Percentiles rank a stretch among this genome's conserved stretches.
Conservation (phyloP, 1,140 invertebrate genomes). For the Cotesia vestalis region DNA sequence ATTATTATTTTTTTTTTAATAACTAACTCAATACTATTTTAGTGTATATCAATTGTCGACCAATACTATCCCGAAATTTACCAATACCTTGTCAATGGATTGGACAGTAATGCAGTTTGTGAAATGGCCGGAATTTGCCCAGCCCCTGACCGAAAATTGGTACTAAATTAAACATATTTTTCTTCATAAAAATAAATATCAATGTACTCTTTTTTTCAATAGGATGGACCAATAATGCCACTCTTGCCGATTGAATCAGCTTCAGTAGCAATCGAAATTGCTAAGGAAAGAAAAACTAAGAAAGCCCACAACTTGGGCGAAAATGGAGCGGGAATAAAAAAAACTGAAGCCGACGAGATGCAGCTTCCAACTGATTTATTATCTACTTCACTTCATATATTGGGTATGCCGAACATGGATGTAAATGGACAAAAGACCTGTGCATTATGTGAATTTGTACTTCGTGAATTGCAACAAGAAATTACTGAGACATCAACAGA, state of each 20-base stretch:
- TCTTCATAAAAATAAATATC: background rate
- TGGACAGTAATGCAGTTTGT: slow-evolving; percentile 77
- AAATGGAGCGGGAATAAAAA: slow-evolving; percentile 41
- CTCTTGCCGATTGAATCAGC: slow-evolving; percentile 62
- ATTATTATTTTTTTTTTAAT: background rate
- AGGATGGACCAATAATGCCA: slow-evolving; percentile 67
- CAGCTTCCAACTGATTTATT: slow-evolving; percentile 76
- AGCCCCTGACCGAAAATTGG: slow-evolving; percentile 41
- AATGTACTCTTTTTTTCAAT: slow-evolving; percentile 18
- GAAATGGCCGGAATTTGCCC: slow-evolving; percentile 77
- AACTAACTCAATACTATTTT: slow-evolving; percentile 36
- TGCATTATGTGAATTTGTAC: slow-evolving; percentile 82
- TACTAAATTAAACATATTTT: background rate
- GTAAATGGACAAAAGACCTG: slow-evolving; percentile 68
- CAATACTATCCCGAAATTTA: slow-evolving; percentile 82
- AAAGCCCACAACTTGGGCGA: slow-evolving; percentile 34
- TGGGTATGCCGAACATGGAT: slow-evolving; percentile 42
- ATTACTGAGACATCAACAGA: slow-evolving; percentile 76
- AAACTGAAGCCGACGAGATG: slow-evolving; percentile 58
- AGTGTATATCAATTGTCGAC: slow-evolving; percentile 74
- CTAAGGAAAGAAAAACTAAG: slow-evolving; percentile 48
- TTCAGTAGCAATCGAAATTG: slow-evolving; percentile 58
- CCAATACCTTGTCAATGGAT: slow-evolving; percentile 72
- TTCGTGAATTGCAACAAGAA: slow-evolving; percentile 80
- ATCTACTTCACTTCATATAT: slow-evolving; percentile 33